Conservation (phyloP, 2,888 invertebrate genomes). For the Apotomis turbidana region DNA sequence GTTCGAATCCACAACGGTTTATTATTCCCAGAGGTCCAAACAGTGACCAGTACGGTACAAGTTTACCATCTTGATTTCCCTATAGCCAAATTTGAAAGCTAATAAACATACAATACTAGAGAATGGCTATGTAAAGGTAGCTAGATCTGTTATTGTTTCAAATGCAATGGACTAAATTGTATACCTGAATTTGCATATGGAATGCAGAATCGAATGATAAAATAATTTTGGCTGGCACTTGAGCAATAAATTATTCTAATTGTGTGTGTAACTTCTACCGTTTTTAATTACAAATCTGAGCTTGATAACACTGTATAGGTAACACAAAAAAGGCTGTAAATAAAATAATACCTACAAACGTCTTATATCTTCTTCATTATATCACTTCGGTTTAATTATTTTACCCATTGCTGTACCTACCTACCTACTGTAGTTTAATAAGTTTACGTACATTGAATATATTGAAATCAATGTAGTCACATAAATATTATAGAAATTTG, state of each 20-base stretch:
- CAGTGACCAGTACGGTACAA: constrained; percentile 64
- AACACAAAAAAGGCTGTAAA: too few species aligned
- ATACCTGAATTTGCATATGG: constrained; percentile 30
- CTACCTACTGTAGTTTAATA: too few species aligned
- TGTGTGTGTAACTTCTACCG: not conserved
- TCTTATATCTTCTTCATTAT: too few species aligned
- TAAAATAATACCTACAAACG: too few species aligned
- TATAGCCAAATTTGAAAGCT: constrained; percentile 69
- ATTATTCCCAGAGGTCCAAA: constrained; percentile 56
- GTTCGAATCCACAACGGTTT: constrained; percentile 52
- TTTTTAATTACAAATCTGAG: too few species aligned
- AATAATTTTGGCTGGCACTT: not conserved
- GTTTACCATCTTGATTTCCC: constrained; percentile 79
- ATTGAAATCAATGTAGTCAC: too few species aligned
- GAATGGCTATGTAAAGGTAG: constrained; percentile 12
- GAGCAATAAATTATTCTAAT: not conserved
- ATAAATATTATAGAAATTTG: too few species aligned
- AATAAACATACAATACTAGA: constrained; percentile 59
- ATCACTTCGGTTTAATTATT: too few species aligned
- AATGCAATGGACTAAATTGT: constrained; percentile 37
- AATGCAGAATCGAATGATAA: constrained; percentile 17
- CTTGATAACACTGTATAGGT: too few species aligned
- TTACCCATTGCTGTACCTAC: too few species aligned
- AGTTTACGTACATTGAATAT: too few species aligned
- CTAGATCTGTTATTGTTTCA: constrained; percentile 33